These are phyloP conservation scores for Aethes cnicana DNA, from an alignment of 2,888 invertebrate species.

Conservation along the genomic window DNA sequence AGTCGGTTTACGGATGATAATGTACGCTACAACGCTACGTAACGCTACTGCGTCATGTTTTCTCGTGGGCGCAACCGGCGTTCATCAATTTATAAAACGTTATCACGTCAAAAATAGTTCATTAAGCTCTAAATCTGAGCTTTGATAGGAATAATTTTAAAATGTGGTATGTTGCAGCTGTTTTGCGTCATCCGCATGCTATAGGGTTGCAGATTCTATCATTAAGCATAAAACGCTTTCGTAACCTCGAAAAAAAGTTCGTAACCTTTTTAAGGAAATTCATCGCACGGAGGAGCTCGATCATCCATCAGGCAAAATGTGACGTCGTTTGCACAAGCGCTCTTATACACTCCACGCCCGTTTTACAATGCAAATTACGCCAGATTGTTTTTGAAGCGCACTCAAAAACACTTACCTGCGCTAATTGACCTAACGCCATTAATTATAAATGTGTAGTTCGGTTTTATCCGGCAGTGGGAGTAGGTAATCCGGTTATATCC, in stretches of 20 bases:
- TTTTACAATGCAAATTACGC: conserved; percentile 9
- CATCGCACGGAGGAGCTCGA: neutral
- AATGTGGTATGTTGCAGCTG: too few relatives aligned
- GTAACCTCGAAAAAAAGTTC: neutral
- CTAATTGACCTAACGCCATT: conserved; percentile 18
- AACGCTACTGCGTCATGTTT: too few relatives aligned
- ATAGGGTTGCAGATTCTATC: too few relatives aligned
- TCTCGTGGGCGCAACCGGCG: too few relatives aligned
- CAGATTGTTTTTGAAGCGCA: conserved; percentile 1
- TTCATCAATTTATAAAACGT: too few relatives aligned
- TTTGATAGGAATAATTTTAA: too few relatives aligned
- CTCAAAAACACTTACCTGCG: conserved; percentile 15
- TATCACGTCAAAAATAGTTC: too few relatives aligned
- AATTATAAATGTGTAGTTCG: conserved; percentile 41
- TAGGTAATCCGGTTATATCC: conserved; percentile 12
- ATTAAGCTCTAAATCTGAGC: too few relatives aligned
- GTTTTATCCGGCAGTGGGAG: conserved; percentile 42
- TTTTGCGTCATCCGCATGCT: too few relatives aligned
- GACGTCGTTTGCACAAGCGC: conserved; percentile 5
- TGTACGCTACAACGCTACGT: too few relatives aligned
- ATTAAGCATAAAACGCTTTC: neutral
- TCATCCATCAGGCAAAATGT: conserved; percentile 10
- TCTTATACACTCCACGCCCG: neutral
- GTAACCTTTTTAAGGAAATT: too few relatives aligned
- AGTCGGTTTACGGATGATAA: too few relatives aligned